A percentile compares a stretch with the other conserved stretches of the same genome.
Evolutionary conservation across 2,113 vertebrate species (phyloP).

Genomic region (Dinomys branickii): DNA sequence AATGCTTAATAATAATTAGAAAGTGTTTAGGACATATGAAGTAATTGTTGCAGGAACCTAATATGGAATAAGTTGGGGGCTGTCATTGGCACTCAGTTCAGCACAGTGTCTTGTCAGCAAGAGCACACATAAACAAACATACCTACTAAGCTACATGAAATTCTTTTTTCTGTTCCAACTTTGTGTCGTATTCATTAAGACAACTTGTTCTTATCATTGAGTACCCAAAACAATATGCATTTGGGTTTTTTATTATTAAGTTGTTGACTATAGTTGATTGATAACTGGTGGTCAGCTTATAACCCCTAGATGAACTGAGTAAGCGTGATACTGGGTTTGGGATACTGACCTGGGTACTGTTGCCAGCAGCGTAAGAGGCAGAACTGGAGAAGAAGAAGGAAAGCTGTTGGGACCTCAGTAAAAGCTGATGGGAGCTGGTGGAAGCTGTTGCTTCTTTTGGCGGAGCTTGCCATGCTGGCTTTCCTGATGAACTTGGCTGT

Average conservation of each 20-base stretch:
- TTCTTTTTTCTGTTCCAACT: background rate
- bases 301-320: too few relatives aligned
- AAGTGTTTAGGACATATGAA: background rate
- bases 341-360: too few relatives aligned
- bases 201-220: background rate
- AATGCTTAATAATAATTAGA: background rate
- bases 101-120: background rate
- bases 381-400: too few relatives aligned
- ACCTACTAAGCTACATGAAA: background rate
- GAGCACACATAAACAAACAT: background rate
- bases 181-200: background rate
- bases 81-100: background rate
- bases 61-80: background rate
- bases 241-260: background rate
- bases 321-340: too few relatives aligned
- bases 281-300: too few relatives aligned
- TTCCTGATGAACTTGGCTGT: too few relatives aligned
- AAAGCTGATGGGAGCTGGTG: too few relatives aligned
- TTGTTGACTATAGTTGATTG: background rate
- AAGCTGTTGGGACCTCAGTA: too few relatives aligned
- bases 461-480: too few relatives aligned
- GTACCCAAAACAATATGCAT: background rate
- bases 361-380: too few relatives aligned
- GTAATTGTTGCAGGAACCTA: background rate
- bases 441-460: too few relatives aligned